Evolutionary conservation across 2,888 invertebrate genomes (phyloP).

Genomic region (Eristalis pertinax): DNA sequence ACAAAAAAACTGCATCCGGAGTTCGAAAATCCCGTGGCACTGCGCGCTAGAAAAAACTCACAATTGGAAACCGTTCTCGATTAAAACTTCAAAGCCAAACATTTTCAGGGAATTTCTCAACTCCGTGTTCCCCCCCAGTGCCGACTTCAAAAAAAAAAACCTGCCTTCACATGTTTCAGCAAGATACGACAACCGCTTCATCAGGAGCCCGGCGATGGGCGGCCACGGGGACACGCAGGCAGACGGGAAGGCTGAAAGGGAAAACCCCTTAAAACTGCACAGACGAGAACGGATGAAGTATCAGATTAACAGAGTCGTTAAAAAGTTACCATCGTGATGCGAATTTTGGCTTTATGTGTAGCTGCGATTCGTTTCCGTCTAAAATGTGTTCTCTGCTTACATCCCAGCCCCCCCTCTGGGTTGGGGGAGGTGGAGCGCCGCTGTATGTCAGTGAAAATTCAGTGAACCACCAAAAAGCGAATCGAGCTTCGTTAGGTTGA

Average conservation of each 20-base stretch:
- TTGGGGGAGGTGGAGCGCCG: neutral
- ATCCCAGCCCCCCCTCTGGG: neutral
- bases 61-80: conserved; percentile 55
- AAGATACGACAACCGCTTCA: neutral
- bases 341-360: conserved; percentile 10
- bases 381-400: neutral
- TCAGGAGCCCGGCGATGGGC: neutral
- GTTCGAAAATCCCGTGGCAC: neutral
- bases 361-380: conserved; percentile 12
- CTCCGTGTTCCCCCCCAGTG: neutral
- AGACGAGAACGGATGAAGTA: conserved; percentile 37
- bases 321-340: conserved; percentile 34
- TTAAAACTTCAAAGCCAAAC: conserved; percentile 52
- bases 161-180: conserved; percentile 18
- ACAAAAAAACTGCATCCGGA: neutral
- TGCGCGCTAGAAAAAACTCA: conserved; percentile 20
- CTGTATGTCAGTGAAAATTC: neutral
- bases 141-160: conserved; percentile 1
- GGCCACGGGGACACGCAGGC: neutral
- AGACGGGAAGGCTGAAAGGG: neutral
- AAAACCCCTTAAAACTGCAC: conserved; percentile 36
- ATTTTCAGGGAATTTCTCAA: neutral
- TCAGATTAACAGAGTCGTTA: conserved; percentile 49
- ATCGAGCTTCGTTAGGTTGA: conserved; percentile 40
- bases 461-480: conserved; percentile 45